Evolutionary conservation across 2,888 invertebrate genomes (phyloP), one percentile per base, ranked within the genome.

Genomic region (Chaetogeoica ovagalla): DNA sequence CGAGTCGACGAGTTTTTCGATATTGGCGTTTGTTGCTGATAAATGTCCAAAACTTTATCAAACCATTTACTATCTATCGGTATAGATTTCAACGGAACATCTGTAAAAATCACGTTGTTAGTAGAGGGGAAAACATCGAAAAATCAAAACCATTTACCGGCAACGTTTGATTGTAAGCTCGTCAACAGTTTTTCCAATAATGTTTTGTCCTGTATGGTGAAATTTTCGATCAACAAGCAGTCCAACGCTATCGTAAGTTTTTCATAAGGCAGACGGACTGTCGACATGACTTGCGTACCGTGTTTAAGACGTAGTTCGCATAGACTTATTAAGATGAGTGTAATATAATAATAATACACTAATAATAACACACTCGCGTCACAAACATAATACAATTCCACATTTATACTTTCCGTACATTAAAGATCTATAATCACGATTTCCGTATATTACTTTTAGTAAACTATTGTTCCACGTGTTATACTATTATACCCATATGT

Each of bases 171-270:
- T 0, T 62, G 23, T 37, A 79, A 8, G 9, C 70, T 57, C 9
- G 65, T 73, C 30, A 81, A 68, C 43, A 81, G 17, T 81, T 81
- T 81, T 68, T 81, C 81, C 3, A 81, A 7, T 17, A 81, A 17
- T 0, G 81, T 81, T 68, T 73, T 81, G 17, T 81, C 81, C 37
- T 73, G 71, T 48, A 73, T 65, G 0, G 48, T 17, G 21, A 73
- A 81, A 21, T 57, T 15, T 19, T 81, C 81, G 3, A 39, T 13
- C 21, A 79, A 52, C 62, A 79, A 48, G 5, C 70, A 70, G 39
- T 79, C 15, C 19, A 79, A 79, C 0, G 77, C 37, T 1, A 21
- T 63, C n/a, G 30, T 21, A 23, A 79, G 70, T 19, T 39, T 62
- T 21, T 70, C 39, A 13, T n/a, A n/a, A 11, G 43, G 21, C 43